phyloP scores from a whole-genome alignment of 2,888 invertebrate genomes.

The Atherix ibis region DNA sequence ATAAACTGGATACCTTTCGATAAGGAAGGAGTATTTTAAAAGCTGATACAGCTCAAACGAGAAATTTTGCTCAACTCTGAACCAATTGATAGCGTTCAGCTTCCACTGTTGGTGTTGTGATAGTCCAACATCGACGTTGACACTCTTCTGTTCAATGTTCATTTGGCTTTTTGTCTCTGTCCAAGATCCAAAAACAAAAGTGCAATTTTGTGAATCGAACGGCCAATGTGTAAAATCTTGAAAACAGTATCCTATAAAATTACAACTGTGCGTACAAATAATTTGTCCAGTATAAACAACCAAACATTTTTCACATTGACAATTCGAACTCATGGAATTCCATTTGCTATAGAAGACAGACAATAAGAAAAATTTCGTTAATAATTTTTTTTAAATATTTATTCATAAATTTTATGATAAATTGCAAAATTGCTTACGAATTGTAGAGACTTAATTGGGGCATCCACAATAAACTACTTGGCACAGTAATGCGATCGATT shows the following conservation, averaged over 20 bases:
- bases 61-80: too few relatives aligned
- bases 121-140: constrained; percentile 16
- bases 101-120: constrained; percentile 42
- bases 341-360: too few relatives aligned
- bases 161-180: constrained; percentile 10
- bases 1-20: constrained; percentile 42
- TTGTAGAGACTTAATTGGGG: constrained; percentile 64
- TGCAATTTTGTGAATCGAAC: constrained; percentile 49
- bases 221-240: constrained; percentile 46
- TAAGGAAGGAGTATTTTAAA: constrained; percentile 38
- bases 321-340: constrained; percentile 6
- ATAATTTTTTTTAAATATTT: too few relatives aligned
- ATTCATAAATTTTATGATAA: too few relatives aligned
- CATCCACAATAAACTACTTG: constrained; percentile 54
- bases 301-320: constrained; percentile 36
- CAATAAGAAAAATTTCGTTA: too few relatives aligned
- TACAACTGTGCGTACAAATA: constrained; percentile 42
- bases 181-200: constrained; percentile 49
- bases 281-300: constrained; percentile 39
- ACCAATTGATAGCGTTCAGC: constrained; percentile 45
- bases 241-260: constrained; percentile 41
- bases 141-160: constrained; percentile 1
- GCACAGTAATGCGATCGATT: constrained; percentile 44
- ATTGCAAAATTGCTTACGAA: too few relatives aligned
- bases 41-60: too few relatives aligned